Conservation (phyloP, 2,113 vertebrate genomes). For the Thinocorus orbignyianus region DNA sequence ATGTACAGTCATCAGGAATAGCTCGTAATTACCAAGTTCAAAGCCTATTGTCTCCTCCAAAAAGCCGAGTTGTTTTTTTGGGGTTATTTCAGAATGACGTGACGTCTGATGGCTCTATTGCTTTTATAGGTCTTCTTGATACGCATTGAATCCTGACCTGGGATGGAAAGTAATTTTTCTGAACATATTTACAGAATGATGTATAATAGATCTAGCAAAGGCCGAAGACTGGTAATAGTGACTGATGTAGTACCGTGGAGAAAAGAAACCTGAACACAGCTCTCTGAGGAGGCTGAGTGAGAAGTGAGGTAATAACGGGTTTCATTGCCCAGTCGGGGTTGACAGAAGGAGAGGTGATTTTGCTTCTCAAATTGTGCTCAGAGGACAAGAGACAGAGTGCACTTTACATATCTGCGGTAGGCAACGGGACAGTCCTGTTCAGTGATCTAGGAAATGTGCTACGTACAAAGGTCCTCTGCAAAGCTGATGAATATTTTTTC, state of each 20-base stretch:
- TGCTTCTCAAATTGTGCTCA: not conserved
- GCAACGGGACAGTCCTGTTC: not conserved
- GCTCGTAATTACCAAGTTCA: slow-evolving; percentile 22
- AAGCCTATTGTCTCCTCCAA: slow-evolving; percentile 2
- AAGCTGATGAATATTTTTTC: not conserved
- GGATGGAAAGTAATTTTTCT: slow-evolving; percentile 5
- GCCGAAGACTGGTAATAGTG: not conserved
- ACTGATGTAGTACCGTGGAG: slow-evolving; percentile 1
- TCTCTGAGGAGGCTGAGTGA: not conserved
- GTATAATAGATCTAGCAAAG: not conserved
- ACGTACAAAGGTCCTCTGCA: not conserved
- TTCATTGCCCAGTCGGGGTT: not conserved
- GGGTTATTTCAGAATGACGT: not conserved
- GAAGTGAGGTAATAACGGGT: not conserved
- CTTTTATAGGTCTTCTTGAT: not conserved
- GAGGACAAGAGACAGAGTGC: accelerated
- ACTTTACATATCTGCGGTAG: not conserved
- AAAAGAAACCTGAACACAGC: slow-evolving; percentile 13
- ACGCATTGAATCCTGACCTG: not conserved
- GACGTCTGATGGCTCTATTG: not conserved
- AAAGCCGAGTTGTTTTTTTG: not conserved
- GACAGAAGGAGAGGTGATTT: slow-evolving; percentile 17
- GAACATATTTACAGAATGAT: not conserved
- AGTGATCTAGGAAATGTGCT: not conserved
- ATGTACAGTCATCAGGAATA: slow-evolving; percentile 31